Conservation (phyloP, 2,113 vertebrate species). For the Patagioenas fasciata region DNA sequence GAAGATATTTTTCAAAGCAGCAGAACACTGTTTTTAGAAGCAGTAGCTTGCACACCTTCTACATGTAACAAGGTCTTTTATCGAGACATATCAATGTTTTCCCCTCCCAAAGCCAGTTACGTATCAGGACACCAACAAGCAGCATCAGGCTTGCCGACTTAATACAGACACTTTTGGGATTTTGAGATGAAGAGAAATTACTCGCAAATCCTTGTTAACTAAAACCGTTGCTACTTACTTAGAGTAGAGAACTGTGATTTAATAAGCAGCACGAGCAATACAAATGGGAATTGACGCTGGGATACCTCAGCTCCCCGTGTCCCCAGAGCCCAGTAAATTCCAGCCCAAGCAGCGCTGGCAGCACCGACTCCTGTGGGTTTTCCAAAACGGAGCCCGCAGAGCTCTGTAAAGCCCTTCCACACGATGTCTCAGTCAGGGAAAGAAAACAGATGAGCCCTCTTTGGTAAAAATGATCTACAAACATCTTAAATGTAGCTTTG, state of each 20-base stretch:
- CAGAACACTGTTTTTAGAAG: background rate
- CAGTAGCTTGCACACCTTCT: background rate
- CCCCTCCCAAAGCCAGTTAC: background rate
- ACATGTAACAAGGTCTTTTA: background rate
- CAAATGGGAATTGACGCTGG: background rate
- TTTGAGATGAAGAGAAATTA: background rate
- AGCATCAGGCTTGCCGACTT: accelerated
- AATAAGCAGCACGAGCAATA: background rate
- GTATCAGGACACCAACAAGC: background rate
- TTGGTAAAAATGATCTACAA: background rate
- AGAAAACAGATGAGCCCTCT: background rate
- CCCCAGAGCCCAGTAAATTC: background rate
- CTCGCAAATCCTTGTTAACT: background rate
- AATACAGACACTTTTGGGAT: background rate
- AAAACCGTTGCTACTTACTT: background rate
- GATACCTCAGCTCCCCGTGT: background rate
- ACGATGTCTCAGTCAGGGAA: background rate
- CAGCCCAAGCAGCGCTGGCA: background rate
- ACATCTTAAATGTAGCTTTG: background rate
- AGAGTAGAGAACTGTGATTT: background rate
- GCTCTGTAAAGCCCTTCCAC: background rate
- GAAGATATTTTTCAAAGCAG: background rate
- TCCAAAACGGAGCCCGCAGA: accelerated
- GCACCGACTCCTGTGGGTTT: accelerated
- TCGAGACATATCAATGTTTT: background rate